These are phyloP conservation scores for Nineta flava DNA, from an alignment of 2,888 invertebrate genomes.

Conservation along the genomic window DNA sequence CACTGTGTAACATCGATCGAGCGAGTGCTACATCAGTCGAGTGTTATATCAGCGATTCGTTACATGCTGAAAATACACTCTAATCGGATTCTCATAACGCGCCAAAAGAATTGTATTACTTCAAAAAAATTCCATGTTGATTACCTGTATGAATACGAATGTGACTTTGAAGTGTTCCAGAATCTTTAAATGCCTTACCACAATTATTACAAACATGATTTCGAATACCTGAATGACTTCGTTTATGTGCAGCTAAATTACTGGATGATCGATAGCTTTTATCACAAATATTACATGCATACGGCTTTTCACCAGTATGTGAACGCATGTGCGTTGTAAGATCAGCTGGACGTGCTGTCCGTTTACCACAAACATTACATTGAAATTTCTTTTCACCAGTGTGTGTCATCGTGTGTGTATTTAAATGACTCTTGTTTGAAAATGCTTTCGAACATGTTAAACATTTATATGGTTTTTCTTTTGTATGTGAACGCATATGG, in stretches of 20 bases:
- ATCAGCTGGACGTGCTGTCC: slow-evolving; percentile 21
- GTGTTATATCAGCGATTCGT: too few relatives aligned
- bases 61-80: too few relatives aligned
- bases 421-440: slow-evolving; percentile 22
- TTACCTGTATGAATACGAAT: slow-evolving; percentile 22
- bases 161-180: slow-evolving; percentile 23
- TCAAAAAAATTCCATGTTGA: too few relatives aligned
- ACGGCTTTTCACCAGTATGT: slow-evolving; percentile 19
- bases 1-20: too few relatives aligned
- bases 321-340: slow-evolving; percentile 24
- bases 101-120: too few relatives aligned
- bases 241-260: slow-evolving; percentile 23
- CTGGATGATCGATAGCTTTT: slow-evolving; percentile 22
- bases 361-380: slow-evolving; percentile 23
- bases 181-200: slow-evolving; percentile 23
- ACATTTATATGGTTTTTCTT: slow-evolving; percentile 24
- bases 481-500: slow-evolving; percentile 24
- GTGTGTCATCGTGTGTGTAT: slow-evolving; percentile 22
- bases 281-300: slow-evolving; percentile 1
- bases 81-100: too few relatives aligned
- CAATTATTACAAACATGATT: slow-evolving; percentile 23
- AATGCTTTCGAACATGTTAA: slow-evolving; percentile 23
- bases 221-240: slow-evolving; percentile 22
- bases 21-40: too few relatives aligned
- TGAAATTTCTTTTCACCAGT: slow-evolving; percentile 24